These are phyloP conservation scores for Colletes gigas DNA, from an alignment of 1,140 invertebrate genomes.

Conservation along the genomic window DNA sequence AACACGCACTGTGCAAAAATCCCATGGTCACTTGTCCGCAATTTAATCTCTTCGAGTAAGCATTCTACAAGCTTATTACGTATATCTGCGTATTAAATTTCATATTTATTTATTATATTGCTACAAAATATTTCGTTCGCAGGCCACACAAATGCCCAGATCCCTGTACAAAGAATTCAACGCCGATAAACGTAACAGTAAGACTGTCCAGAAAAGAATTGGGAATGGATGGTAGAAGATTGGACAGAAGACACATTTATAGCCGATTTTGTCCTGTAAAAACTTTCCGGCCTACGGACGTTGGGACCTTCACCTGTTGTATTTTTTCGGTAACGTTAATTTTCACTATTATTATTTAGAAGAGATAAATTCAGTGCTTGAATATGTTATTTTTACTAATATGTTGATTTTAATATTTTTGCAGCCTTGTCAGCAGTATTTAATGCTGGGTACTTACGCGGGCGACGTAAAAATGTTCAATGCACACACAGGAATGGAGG, in stretches of 20 bases:
- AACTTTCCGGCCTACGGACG: slow-evolving; percentile 87
- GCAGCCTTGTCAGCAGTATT: slow-evolving; percentile 88
- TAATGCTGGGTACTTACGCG: slow-evolving; percentile 92
- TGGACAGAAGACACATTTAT: slow-evolving; percentile 92
- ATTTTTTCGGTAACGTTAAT: slow-evolving; percentile 85
- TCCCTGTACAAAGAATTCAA: slow-evolving; percentile 87
- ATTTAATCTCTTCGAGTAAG: slow-evolving; percentile 92
- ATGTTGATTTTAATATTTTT: slow-evolving; percentile 45
- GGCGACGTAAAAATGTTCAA: slow-evolving; percentile 95
- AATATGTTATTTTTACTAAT: not conserved
- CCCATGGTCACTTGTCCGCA: slow-evolving; percentile 95
- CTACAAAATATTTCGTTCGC: slow-evolving; percentile 50
- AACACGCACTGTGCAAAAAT: slow-evolving; percentile 96
- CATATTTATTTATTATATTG: not conserved
- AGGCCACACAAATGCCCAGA: slow-evolving; percentile 97
- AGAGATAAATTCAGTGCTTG: slow-evolving; percentile 1
- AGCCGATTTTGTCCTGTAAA: slow-evolving; percentile 94
- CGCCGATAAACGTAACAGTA: slow-evolving; percentile 88
- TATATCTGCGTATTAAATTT: slow-evolving; percentile 29
- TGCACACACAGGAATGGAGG: slow-evolving; percentile 89
- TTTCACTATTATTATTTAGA: slow-evolving; percentile 36
- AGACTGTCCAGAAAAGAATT: slow-evolving; percentile 82
- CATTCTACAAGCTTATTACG: slow-evolving; percentile 54
- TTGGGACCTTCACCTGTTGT: slow-evolving; percentile 92
- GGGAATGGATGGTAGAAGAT: slow-evolving; percentile 82